Evolutionary conservation across 1,140 invertebrate genomes (phyloP), one percentile per base, ranked within the genome.

Genomic region (Atopsyche davidsoni): DNA sequence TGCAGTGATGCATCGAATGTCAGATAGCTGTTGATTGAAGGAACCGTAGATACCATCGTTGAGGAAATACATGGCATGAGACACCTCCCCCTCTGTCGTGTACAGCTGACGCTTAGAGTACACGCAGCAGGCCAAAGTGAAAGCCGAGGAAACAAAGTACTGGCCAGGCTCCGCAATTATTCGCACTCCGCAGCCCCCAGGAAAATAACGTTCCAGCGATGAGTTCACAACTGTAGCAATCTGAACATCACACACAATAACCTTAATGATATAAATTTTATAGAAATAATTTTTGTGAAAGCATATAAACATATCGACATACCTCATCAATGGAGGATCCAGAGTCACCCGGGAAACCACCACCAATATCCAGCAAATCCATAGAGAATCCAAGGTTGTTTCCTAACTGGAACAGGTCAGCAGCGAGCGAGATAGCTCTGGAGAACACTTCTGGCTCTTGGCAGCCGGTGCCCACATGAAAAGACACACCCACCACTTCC

Each of bases 11-110:
- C 76, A 68, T 57, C 90, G 87, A 72, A 99, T 94, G 72, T 98
- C 95, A 64, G 93, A 98, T 3, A 98, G 75, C 53, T 96, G 76
- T 73, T 90, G 95, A 75, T 98, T 98, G 76, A 99, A 98, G 21
- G 92, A 96, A 13, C 95, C 96, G 72, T 98, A 99, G 22, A 98
- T 90, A 0, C 96, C 92, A 73, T 99, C 96, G 69, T 98, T 98
- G 58, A 98, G 85, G 73, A 92, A 96, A 70, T 96, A 96, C 93
- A 98, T 97, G 55, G 82, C 80, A 43, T 82, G 78, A 24, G 75
- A 66, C 46, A 76, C 67, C 7, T 65, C 64, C 0, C 65, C 66
- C 22, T 53, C 58, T 14, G 48, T 60, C 11, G 53, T 57, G 9
- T 46, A 55, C 25, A 64, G 60, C 52, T 62, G 61, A 31, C 70